A percentile compares a stretch with the other conserved stretches of the same genome.
phyloP scores from a whole-genome alignment of 2,797 vertebrate genomes.

The Gobionotothen gibberifrons region DNA sequence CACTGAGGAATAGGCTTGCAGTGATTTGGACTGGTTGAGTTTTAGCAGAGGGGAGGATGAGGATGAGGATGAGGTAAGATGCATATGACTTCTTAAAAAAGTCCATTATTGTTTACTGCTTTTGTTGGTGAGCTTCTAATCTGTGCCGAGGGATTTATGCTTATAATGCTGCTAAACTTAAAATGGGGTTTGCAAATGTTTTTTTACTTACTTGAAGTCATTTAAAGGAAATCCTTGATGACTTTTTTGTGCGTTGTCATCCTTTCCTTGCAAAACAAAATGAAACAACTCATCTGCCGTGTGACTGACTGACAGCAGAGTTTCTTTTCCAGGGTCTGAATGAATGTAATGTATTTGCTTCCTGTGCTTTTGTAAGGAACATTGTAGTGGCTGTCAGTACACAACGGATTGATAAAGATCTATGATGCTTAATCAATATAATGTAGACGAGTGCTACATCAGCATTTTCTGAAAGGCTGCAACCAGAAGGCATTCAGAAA shows the following conservation, averaged over 20 bases:
- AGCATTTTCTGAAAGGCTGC: conserved; percentile 40
- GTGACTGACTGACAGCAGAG: not conserved
- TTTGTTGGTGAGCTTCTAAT: not conserved
- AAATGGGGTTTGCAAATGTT: conserved; percentile 15
- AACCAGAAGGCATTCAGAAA: conserved; percentile 27
- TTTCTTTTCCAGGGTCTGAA: not conserved
- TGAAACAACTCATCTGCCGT: conserved; percentile 12
- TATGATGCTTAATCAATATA: conserved; percentile 73
- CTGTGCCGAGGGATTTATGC: conserved; percentile 3
- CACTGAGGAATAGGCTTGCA: conserved; percentile 21
- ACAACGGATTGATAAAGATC: conserved; percentile 63
- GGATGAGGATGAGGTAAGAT: conserved; percentile 41
- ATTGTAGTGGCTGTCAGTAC: conserved; percentile 34
- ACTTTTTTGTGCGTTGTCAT: conserved; percentile 62
- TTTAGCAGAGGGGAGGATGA: conserved; percentile 43
- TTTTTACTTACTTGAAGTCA: conserved; percentile 11
- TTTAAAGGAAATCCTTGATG: conserved; percentile 21
- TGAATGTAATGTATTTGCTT: not conserved
- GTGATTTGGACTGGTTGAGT: conserved; percentile 43
- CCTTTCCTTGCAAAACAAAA: conserved; percentile 11
- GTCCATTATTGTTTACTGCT: not conserved
- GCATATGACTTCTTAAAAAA: not conserved
- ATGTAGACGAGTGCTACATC: conserved; percentile 58
- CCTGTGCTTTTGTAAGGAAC: conserved; percentile 26
- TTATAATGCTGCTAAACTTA: not conserved